Base-by-base conservation (phyloP, 2,888 invertebrate species). In the Apoda limacodes region DNA sequence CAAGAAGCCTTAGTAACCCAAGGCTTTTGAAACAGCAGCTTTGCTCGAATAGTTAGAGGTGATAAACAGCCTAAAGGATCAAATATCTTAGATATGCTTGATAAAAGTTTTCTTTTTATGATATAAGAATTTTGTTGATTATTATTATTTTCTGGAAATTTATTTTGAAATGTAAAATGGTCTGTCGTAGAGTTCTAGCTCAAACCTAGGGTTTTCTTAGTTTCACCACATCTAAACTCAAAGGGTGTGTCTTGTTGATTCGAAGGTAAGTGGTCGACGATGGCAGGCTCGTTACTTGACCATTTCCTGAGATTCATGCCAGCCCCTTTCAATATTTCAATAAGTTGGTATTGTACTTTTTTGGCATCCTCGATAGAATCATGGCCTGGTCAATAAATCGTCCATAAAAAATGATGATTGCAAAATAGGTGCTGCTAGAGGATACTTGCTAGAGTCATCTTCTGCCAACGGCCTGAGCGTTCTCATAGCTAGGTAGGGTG, bases 301-400 rank as follows among this genome's bases (percentile, higher is more conserved):
- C 34, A 34, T 13, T 30, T 30, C 20, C 30, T 15, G 7, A 35
- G n/a, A 12, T 35, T 30, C 15, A 35, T 21, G 5, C 30, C 35
- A 3, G 30, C 35, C 4, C 22, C 15, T 27, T 20, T 13, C 15
- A 30, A 12, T n/a, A 35, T 13, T 4, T 12, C 13, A 13, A 28
- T 33, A 10, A 33, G 5, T 13, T 31, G 17, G 13, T 10, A 10
- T 21, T 25, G 25, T 5, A 31, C 3, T 13, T 31, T 13, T 22
- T 26, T 31, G 2, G 25, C 14, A 10, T 31, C 2, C 3, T 4
- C 2, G 5, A 31, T 14, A n/a, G 14, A 9, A 13, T 31, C 19
- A 10, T 11, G 9, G n/a, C 31, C 31, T n/a, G 2, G n/a, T n/a
- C 9, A 31, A 5, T 12, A 30, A 19, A 13, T 30, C 30, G 21